A percentile compares a stretch with the other conserved stretches of the same genome.
phyloP scores from a whole-genome alignment of 1,140 invertebrate genomes.

The Drosophila insularis region DNA sequence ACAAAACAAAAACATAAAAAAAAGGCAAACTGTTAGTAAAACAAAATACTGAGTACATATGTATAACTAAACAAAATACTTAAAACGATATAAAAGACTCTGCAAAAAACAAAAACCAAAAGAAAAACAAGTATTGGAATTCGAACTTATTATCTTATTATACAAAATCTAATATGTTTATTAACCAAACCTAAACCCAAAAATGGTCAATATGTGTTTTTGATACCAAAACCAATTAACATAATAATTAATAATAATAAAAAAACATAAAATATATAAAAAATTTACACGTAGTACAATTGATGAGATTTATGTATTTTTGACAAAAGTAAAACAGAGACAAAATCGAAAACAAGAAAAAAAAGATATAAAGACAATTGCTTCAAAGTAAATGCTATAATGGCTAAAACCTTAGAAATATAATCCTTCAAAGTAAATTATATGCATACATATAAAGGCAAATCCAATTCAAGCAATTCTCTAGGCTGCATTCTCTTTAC shows the following conservation, averaged over 20 bases:
- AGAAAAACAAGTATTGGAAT: conserved; percentile 70
- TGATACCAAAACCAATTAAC: conserved; percentile 51
- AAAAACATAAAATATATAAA: conserved; percentile 51
- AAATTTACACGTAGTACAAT: conserved; percentile 79
- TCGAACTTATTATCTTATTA: conserved; percentile 69
- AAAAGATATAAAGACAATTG: conserved; percentile 35
- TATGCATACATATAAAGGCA: conserved; percentile 20
- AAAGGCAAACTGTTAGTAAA: conserved; percentile 20
- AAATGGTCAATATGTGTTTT: conserved; percentile 78
- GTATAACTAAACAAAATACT: conserved; percentile 44
- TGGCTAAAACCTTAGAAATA: conserved; percentile 22
- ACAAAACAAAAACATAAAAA: conserved; percentile 29
- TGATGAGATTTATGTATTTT: conserved; percentile 67
- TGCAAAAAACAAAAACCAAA: conserved; percentile 31
- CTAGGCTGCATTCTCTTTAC: background rate
- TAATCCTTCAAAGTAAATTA: conserved; percentile 14
- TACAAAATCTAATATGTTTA: conserved; percentile 70
- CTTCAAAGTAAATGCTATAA: conserved; percentile 51
- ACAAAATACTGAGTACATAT: conserved; percentile 30
- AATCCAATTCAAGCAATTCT: background rate
- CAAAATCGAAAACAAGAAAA: conserved; percentile 27
- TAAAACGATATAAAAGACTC: conserved; percentile 73
- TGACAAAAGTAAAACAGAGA: conserved; percentile 32
- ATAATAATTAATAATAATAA: conserved; percentile 20
- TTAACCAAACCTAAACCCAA: conserved; percentile 25